Conservation (phyloP, 1,140 invertebrate genomes). For the Bombus difficillimus region DNA sequence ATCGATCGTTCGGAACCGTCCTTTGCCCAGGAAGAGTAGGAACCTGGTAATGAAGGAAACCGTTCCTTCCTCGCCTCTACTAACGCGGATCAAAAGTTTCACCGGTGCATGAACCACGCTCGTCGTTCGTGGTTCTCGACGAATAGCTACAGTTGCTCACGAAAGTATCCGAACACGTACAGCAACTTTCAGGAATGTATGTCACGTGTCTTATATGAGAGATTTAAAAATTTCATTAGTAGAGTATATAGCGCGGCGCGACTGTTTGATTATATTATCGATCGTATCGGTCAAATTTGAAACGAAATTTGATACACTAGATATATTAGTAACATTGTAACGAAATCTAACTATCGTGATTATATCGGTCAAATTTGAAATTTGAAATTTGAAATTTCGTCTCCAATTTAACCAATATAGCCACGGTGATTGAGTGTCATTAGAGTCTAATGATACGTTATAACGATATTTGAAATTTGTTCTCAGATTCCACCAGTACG, state of each 20-base stretch:
- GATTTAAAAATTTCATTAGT: neutral
- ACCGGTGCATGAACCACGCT: neutral
- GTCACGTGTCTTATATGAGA: neutral
- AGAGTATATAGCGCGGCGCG: too few relatives aligned
- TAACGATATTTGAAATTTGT: too few relatives aligned
- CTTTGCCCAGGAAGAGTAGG: conserved; percentile 58
- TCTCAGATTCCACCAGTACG: neutral
- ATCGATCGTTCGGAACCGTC: conserved; percentile 62
- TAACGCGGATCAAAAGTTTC: conserved; percentile 3
- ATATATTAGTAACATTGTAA: too few relatives aligned
- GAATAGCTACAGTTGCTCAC: neutral
- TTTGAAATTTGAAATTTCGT: too few relatives aligned
- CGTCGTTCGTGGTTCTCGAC: neutral
- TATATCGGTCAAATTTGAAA: too few relatives aligned
- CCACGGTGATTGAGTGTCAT: too few relatives aligned
- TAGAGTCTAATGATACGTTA: too few relatives aligned
- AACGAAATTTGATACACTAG: neutral
- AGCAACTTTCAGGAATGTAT: neutral
- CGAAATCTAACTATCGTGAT: too few relatives aligned
- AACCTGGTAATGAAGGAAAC: conserved; percentile 57
- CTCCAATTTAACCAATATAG: too few relatives aligned
- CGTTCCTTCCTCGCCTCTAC: conserved; percentile 20
- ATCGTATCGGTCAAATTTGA: neutral
- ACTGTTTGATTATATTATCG: too few relatives aligned
- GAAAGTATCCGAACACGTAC: neutral